Evolutionary conservation across 37 sponge, comb jelly and placozoan species (phyloP).

Genomic region (Eunapius fragilis): DNA sequence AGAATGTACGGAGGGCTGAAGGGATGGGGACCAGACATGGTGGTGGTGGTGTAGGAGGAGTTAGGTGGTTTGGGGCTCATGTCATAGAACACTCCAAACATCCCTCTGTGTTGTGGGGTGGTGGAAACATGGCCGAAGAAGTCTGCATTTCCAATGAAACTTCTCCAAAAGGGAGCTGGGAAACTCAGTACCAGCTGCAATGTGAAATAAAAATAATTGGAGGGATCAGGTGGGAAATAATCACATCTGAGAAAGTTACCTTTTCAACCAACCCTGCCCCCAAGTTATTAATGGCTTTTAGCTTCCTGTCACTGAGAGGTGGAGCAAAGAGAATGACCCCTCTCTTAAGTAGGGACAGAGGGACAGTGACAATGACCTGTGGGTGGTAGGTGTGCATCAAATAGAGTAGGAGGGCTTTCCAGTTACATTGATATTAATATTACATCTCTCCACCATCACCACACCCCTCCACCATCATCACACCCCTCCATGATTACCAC

Average conservation of each 20-base stretch:
- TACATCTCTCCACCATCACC: not conserved
- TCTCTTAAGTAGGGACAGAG: conserved; percentile 73
- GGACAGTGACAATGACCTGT: conserved; percentile 89
- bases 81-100: conserved; percentile 89
- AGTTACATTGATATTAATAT: no score
- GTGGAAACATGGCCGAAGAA: conserved; percentile 84
- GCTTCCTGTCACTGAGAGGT: conserved; percentile 70
- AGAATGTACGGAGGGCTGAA: conserved; percentile 32
- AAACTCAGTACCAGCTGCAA: conserved; percentile 78
- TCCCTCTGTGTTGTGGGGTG: conserved; percentile 52
- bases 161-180: conserved; percentile 74
- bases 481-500: not conserved
- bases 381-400: no score
- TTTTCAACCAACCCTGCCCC: conserved; percentile 91
- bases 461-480: not conserved
- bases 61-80: conserved; percentile 25
- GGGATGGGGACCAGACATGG: not conserved
- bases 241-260: conserved; percentile 10
- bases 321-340: conserved; percentile 66
- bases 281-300: conserved; percentile 62
- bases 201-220: no score
- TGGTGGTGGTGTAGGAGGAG: not conserved
- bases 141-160: conserved; percentile 68
- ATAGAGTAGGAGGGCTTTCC: no score
- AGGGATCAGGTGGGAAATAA: not conserved